A percentile compares a stretch with the other conserved stretches of the same genome.
phyloP scores from a whole-genome alignment of 2,797 vertebrate genomes.

The Danio jaintianensis region DNA sequence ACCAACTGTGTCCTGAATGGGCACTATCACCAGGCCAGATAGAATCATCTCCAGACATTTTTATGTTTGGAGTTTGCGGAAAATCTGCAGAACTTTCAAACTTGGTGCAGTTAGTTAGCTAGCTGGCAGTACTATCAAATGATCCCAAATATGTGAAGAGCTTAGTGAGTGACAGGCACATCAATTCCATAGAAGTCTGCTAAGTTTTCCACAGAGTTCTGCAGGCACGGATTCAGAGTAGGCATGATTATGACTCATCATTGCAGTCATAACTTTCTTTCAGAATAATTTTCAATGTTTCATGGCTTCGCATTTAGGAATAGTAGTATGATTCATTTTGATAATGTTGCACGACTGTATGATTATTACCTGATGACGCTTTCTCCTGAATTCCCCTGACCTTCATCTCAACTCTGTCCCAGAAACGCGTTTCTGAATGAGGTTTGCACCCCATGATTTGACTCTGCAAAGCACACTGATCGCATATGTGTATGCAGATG shows the following conservation, averaged over 20 bases:
- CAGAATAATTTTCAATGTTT: neutral
- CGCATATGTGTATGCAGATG: conserved; percentile 56
- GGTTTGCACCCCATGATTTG: conserved; percentile 34
- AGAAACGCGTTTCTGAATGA: neutral
- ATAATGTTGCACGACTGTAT: neutral
- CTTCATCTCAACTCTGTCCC: conserved; percentile 45
- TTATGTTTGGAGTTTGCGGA: neutral
- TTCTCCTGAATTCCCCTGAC: conserved; percentile 39
- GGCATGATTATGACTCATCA: neutral
- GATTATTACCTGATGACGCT: neutral
- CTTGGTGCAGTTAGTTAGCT: neutral
- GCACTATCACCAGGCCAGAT: no score
- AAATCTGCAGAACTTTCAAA: conserved; percentile 1
- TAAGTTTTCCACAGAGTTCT: neutral
- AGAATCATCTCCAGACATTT: neutral
- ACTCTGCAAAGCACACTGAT: conserved; percentile 20
- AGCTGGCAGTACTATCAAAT: neutral
- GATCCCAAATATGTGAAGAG: neutral
- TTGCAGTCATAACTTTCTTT: neutral
- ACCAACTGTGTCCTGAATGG: neutral
- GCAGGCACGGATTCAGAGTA: neutral
- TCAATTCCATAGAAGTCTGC: neutral
- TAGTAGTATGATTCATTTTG: neutral
- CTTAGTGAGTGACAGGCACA: neutral
- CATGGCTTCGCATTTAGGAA: neutral